phyloP scores from a whole-genome alignment of 2,888 invertebrate genomes.

The Lepidochrysops patricia region DNA sequence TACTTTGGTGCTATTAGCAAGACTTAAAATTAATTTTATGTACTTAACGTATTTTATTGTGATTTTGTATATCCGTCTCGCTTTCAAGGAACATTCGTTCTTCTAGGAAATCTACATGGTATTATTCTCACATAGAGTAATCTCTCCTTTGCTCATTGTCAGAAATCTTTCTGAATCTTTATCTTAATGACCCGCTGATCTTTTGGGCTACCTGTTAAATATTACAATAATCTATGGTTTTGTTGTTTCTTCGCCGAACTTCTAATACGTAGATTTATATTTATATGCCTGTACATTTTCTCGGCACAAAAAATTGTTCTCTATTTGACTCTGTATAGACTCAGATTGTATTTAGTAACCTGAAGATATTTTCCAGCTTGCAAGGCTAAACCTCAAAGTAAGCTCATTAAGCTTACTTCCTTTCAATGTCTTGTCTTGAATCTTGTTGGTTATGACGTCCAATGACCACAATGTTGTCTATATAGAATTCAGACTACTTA shows the following conservation, averaged over 20 bases:
- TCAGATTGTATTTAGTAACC: neutral
- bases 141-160: neutral
- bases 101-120: neutral
- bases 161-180: neutral
- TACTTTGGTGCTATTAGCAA: slow-evolving; percentile 12
- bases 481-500: neutral
- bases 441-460: neutral
- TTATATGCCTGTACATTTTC: no score
- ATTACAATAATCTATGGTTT: neutral
- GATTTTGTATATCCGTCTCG: neutral
- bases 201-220: neutral
- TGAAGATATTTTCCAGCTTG: neutral
- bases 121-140: neutral
- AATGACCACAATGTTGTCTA: neutral
- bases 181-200: neutral
- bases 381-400: neutral
- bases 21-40: slow-evolving; percentile 2
- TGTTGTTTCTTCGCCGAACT: neutral
- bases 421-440: neutral
- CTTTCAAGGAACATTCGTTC: neutral
- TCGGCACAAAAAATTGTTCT: neutral
- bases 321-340: neutral
- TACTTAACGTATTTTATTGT: slow-evolving; percentile 7
- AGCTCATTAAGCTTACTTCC: neutral
- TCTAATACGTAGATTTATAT: neutral